These are phyloP conservation scores for Pelecanus crispus DNA, from an alignment of 2,113 vertebrate species.

Conservation along the genomic window DNA sequence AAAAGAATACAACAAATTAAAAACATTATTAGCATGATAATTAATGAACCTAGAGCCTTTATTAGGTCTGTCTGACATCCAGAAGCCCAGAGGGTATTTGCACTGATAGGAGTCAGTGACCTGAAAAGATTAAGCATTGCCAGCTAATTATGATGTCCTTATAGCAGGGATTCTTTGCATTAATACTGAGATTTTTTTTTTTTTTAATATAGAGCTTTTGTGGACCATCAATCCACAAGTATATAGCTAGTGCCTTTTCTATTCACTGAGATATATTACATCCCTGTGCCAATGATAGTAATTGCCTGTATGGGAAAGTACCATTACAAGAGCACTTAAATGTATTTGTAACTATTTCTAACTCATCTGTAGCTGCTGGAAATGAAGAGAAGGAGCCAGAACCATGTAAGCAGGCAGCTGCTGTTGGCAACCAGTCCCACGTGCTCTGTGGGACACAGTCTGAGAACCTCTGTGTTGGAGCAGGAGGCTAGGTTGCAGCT, in stretches of 20 bases:
- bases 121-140: conserved; percentile 13
- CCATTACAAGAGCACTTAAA: background rate
- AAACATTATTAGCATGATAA: conserved; percentile 13
- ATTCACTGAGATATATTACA: background rate
- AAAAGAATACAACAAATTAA: conserved; percentile 19
- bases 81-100: conserved; percentile 17
- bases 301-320: background rate
- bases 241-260: background rate
- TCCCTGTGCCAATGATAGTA: background rate
- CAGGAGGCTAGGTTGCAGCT: background rate
- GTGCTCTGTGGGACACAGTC: background rate
- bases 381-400: conserved; percentile 8
- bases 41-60: conserved; percentile 2
- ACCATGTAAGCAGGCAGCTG: conserved; percentile 32
- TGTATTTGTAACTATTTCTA: conserved; percentile 42
- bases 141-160: conserved; percentile 13
- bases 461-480: background rate
- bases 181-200: background rate
- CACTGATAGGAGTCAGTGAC: background rate
- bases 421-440: background rate
- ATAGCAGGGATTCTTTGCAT: background rate
- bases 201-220: background rate
- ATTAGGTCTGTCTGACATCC: background rate
- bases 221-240: background rate
- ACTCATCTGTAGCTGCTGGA: conserved; percentile 20